Evolutionary conservation across 1,140 invertebrate genomes (phyloP).

Genomic region (Aculops lycopersici): DNA sequence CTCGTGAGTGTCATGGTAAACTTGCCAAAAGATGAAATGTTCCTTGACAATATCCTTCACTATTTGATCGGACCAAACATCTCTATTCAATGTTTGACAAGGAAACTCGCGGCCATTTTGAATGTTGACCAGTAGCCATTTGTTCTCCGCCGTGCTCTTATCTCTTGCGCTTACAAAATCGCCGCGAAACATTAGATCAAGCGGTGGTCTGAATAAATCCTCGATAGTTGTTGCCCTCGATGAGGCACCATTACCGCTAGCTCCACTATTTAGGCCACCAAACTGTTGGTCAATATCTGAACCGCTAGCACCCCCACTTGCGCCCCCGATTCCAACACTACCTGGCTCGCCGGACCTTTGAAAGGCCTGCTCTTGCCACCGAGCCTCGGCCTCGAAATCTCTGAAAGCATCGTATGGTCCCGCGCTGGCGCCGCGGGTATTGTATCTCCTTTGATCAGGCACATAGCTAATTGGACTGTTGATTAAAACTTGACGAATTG

Average conservation of each 20-base stretch:
- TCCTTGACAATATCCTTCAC: slow-evolving; percentile 30
- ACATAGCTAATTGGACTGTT: slow-evolving; percentile 15
- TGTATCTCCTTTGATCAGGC: too few relatives aligned
- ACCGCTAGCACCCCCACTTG: neutral
- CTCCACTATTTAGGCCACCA: slow-evolving; percentile 1
- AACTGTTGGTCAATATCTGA: slow-evolving; percentile 1
- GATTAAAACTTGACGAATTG: slow-evolving; percentile 25
- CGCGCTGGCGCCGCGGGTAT: neutral
- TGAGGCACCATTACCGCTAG: slow-evolving; percentile 1
- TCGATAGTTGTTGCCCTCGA: slow-evolving; percentile 22
- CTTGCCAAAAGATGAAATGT: slow-evolving; percentile 47
- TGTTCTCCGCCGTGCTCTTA: slow-evolving; percentile 23
- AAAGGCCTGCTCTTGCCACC: too few relatives aligned
- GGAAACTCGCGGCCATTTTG: slow-evolving; percentile 39
- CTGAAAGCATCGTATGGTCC: slow-evolving; percentile 25
- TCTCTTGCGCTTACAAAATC: slow-evolving; percentile 25
- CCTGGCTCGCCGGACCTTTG: too few relatives aligned
- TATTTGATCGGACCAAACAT: slow-evolving; percentile 34
- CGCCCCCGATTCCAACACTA: too few relatives aligned
- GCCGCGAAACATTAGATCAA: slow-evolving; percentile 32
- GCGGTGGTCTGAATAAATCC: slow-evolving; percentile 37
- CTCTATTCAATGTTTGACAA: slow-evolving; percentile 36
- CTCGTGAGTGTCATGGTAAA: slow-evolving; percentile 30
- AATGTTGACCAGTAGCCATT: slow-evolving; percentile 42
- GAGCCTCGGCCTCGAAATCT: slow-evolving; percentile 28